Percentiles rank a stretch among this genome's conserved stretches.
These are phyloP conservation scores for Fratercula arctica DNA, from an alignment of 2,797 vertebrate genomes.

Conservation along the genomic window DNA sequence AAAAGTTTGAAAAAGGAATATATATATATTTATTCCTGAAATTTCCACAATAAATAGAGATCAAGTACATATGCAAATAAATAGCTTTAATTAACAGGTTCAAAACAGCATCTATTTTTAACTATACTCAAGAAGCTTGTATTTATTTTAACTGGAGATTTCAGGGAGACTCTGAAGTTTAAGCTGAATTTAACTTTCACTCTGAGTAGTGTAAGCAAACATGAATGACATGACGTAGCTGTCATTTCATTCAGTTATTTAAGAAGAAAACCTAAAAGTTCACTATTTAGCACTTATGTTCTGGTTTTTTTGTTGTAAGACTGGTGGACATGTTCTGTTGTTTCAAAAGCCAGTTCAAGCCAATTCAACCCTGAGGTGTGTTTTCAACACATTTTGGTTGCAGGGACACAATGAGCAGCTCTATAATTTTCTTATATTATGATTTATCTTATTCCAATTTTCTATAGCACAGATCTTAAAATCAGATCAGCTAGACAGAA, in stretches of 20 bases:
- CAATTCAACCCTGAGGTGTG: not conserved
- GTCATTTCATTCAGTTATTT: not conserved
- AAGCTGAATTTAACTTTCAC: not conserved
- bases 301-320: not conserved
- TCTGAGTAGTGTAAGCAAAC: not conserved
- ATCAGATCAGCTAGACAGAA: not conserved
- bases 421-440: not conserved
- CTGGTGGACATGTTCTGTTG: not conserved
- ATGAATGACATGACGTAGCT: not conserved
- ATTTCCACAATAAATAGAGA: constrained; percentile 51
- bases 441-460: not conserved
- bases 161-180: not conserved
- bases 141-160: not conserved
- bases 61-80: constrained; percentile 52
- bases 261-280: not conserved
- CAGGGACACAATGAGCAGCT: not conserved
- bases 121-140: not conserved
- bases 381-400: not conserved
- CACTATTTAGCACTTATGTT: not conserved
- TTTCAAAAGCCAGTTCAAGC: not conserved
- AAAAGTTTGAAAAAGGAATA: not conserved
- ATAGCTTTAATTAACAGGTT: constrained; percentile 13
- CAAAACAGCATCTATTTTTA: not conserved
- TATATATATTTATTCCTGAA: constrained; percentile 29
- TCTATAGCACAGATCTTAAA: not conserved